phyloP scores from a whole-genome alignment of 2,113 vertebrate species.

The Salvelinus fontinalis region DNA sequence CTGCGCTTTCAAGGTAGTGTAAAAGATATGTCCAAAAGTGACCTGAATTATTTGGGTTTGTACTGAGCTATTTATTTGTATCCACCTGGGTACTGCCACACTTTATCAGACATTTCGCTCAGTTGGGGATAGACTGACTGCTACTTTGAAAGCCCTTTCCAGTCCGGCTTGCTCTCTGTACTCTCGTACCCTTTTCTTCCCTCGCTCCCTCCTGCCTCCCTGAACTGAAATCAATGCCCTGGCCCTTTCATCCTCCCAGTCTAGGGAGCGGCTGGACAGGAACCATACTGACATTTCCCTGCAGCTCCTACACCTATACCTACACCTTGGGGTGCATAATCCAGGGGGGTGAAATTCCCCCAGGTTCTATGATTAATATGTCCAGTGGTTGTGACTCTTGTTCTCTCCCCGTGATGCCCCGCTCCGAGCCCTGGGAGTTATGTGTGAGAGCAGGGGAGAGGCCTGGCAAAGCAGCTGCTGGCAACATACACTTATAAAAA shows the following conservation, averaged over 20 bases:
- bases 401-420: slow-evolving; percentile 59
- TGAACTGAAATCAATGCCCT: slow-evolving; percentile 65
- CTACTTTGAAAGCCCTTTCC: slow-evolving; percentile 44
- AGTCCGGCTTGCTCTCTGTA: background rate
- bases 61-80: slow-evolving; percentile 7
- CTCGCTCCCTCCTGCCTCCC: slow-evolving; percentile 49
- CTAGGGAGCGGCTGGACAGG: slow-evolving; percentile 46
- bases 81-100: slow-evolving; percentile 34
- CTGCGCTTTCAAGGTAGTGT: background rate
- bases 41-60: slow-evolving; percentile 17
- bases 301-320: slow-evolving; percentile 42
- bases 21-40: background rate
- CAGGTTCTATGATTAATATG: slow-evolving; percentile 66
- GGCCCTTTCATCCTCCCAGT: slow-evolving; percentile 58
- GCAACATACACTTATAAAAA: slow-evolving; percentile 34
- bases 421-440: slow-evolving; percentile 45
- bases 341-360: slow-evolving; percentile 53
- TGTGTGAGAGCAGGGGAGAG: slow-evolving; percentile 26
- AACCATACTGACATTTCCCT: slow-evolving; percentile 57
- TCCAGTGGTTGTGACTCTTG: slow-evolving; percentile 60
- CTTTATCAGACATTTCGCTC: slow-evolving; percentile 47
- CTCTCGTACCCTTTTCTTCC: slow-evolving; percentile 44
- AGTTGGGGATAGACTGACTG: slow-evolving; percentile 26
- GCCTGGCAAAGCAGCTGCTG: slow-evolving; percentile 55
- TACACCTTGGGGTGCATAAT: slow-evolving; percentile 58